Conservation (phyloP, 1,140 invertebrate species). For the Penaeus vannamei region DNA sequence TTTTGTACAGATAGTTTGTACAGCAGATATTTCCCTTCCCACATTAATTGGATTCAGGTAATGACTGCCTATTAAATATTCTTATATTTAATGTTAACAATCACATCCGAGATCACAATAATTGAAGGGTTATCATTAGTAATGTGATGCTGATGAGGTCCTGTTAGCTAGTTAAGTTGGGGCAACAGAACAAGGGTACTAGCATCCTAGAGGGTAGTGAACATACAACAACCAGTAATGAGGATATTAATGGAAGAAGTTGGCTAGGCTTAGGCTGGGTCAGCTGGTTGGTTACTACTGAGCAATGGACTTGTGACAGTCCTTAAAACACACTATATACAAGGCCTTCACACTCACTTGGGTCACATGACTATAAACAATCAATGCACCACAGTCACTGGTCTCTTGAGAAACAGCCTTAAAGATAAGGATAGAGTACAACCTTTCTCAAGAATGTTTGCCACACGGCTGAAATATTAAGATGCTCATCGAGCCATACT, state of each 20-base stretch:
- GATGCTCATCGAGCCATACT: not conserved
- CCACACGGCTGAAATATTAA: constrained; percentile 17
- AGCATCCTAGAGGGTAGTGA: constrained; percentile 37
- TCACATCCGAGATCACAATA: constrained; percentile 7
- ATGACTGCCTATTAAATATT: constrained; percentile 32
- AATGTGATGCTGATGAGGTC: constrained; percentile 37
- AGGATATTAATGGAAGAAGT: not conserved
- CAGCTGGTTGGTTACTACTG: constrained; percentile 60
- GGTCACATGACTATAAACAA: constrained; percentile 39
- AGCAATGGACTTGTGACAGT: constrained; percentile 54
- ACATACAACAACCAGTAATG: constrained; percentile 52
- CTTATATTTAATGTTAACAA: constrained; percentile 11
- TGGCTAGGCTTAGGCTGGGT: constrained; percentile 39
- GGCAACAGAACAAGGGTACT: constrained; percentile 9
- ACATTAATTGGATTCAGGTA: constrained; percentile 34
- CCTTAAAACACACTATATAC: constrained; percentile 55
- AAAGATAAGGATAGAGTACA: constrained; percentile 7
- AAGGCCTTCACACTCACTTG: constrained; percentile 46
- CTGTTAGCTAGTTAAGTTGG: constrained; percentile 42
- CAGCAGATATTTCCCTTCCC: constrained; percentile 50
- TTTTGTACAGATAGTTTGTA: constrained; percentile 63
- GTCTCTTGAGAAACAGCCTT: constrained; percentile 4
- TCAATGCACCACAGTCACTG: constrained; percentile 29
- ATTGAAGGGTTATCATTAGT: constrained; percentile 36
- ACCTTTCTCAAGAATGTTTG: constrained; percentile 31